Percentiles rank a stretch among this genome's conserved stretches.
Evolutionary conservation across 2,888 invertebrate species (phyloP).

Genomic region (Adelognathus sp.): DNA sequence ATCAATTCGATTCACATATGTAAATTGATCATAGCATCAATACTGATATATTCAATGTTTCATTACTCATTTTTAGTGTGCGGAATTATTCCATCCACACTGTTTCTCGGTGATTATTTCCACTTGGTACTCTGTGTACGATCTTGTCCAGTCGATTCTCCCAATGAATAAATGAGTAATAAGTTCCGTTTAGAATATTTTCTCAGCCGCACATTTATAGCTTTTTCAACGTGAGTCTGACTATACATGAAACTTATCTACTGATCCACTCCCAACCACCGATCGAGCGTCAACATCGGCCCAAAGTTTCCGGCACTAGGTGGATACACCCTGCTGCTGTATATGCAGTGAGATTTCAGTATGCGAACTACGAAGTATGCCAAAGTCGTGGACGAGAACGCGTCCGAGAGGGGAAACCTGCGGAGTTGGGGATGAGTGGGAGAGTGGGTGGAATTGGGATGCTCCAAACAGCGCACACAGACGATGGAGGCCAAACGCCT

Average conservation of each 20-base stretch:
- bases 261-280: neutral
- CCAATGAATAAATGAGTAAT: too few species aligned
- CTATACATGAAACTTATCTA: neutral
- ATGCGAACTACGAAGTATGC: slow-evolving; percentile 73
- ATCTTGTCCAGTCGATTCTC: too few species aligned
- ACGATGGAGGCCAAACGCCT: slow-evolving; percentile 41
- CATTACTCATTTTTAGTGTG: too few species aligned
- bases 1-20: too few species aligned
- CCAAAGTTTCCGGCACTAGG: slow-evolving; percentile 17
- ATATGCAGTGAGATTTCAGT: slow-evolving; percentile 65
- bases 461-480: slow-evolving; percentile 46
- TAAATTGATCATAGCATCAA: too few species aligned
- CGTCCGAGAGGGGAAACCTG: slow-evolving; percentile 19
- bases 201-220: too few species aligned
- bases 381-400: slow-evolving; percentile 71
- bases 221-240: neutral
- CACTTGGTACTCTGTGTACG: too few species aligned
- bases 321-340: neutral
- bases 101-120: too few species aligned
- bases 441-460: slow-evolving; percentile 2
- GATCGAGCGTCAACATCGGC: neutral
- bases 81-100: too few species aligned
- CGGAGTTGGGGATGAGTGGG: neutral
- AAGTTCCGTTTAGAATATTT: too few species aligned
- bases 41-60: too few species aligned